Conservation (phyloP, 2,113 vertebrate species). For the Pangasianodon hypophthalmus region DNA sequence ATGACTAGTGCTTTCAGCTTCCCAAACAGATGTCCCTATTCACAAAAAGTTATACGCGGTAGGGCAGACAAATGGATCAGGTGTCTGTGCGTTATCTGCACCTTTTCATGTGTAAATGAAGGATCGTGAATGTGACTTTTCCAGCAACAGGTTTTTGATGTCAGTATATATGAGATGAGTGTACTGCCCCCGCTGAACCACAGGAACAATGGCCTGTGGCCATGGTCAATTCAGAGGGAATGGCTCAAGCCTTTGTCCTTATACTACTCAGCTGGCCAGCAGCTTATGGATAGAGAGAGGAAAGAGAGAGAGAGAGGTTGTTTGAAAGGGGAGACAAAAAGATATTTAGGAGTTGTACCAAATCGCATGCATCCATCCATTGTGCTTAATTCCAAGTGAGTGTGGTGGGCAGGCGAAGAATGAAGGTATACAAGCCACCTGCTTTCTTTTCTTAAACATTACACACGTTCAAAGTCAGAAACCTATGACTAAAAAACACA, state of each 20-base stretch:
- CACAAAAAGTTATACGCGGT: slow-evolving; percentile 46
- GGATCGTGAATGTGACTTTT: slow-evolving; percentile 52
- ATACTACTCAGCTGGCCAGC: slow-evolving; percentile 43
- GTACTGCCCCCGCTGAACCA: slow-evolving; percentile 24
- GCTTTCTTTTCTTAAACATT: slow-evolving; percentile 33
- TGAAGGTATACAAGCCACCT: slow-evolving; percentile 58
- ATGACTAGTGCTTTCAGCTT: slow-evolving; percentile 26
- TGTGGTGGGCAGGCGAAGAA: slow-evolving; percentile 24
- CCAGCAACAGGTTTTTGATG: slow-evolving; percentile 55
- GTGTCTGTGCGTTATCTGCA: slow-evolving; percentile 53
- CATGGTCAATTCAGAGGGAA: slow-evolving; percentile 46
- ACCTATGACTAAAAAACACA: background rate
- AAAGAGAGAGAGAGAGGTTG: slow-evolving; percentile 18
- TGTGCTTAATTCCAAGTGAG: slow-evolving; percentile 54
- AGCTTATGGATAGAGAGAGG: slow-evolving; percentile 42
- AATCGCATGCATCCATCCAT: slow-evolving; percentile 57
- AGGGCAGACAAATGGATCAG: slow-evolving; percentile 50
- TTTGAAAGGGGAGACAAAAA: slow-evolving; percentile 39
- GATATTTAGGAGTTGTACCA: slow-evolving; percentile 55
- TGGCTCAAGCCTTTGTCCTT: slow-evolving; percentile 46
- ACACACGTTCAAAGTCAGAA: background rate
- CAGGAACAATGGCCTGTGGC: slow-evolving; percentile 46
- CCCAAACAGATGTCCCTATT: slow-evolving; percentile 47
- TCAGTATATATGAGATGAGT: slow-evolving; percentile 49
- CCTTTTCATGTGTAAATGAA: slow-evolving; percentile 60